A percentile compares a stretch with the other conserved stretches of the same genome.
Evolutionary conservation across 2,888 invertebrate species (phyloP).

Genomic region (Eutolmus rufibarbis): DNA sequence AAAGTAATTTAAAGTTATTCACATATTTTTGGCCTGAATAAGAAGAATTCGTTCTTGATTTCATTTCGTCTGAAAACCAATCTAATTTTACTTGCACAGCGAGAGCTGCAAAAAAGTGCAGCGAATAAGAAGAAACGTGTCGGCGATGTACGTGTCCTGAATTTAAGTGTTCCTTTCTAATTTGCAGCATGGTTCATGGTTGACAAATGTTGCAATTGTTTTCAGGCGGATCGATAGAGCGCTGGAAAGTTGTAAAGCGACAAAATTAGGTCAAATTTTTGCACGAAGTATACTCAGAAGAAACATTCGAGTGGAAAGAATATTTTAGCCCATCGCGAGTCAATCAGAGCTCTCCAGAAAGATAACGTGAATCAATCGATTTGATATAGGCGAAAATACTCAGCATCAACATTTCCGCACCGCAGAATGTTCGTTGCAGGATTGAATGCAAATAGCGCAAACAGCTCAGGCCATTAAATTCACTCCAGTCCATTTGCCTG

Average conservation of each 20-base stretch:
- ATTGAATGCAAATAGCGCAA: slow-evolving; percentile 37
- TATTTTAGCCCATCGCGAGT: not conserved
- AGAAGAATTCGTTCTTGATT: not conserved
- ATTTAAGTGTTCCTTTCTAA: not conserved
- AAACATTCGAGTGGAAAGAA: not conserved
- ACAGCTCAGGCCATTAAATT: slow-evolving; percentile 34
- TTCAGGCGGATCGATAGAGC: not conserved
- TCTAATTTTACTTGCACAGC: not conserved
- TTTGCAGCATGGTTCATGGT: not conserved
- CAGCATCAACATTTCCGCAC: not conserved
- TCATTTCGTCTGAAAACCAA: not conserved
- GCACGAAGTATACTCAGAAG: not conserved
- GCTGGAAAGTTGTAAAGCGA: not conserved
- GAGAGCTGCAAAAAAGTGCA: not conserved
- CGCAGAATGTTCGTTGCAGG: not conserved
- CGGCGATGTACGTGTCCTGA: not conserved
- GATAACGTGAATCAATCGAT: not conserved
- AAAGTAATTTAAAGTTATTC: not conserved
- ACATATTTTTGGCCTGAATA: not conserved
- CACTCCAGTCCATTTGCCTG: slow-evolving; percentile 23
- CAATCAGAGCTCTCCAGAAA: not conserved
- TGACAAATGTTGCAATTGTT: not conserved
- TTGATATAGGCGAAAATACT: not conserved
- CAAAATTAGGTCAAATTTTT: not conserved
- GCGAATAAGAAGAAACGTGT: not conserved